Base-by-base conservation (phyloP, 2,797 vertebrate species). In the Acanthurus lineatus region DNA sequence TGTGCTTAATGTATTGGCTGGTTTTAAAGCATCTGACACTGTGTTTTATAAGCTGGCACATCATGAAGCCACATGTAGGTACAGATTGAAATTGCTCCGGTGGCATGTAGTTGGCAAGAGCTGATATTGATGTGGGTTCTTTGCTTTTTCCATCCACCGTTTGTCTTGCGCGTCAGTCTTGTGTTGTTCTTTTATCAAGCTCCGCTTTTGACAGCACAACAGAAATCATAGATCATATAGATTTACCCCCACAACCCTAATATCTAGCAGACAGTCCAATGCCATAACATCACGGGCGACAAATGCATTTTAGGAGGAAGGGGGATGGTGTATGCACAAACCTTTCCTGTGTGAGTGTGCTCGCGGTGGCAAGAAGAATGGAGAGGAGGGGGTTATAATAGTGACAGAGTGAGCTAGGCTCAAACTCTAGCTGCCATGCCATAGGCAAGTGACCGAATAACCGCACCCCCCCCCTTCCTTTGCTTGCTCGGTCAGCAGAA, bases 191-290 rank as follows among this genome's bases (percentile, higher is more conserved):
- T 91, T 90, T 91, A 91, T 92, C 89, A 89, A 90, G 88, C 86
- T 20, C 57, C 2, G 69, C 69, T 80, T 90, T 84, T 92, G 90
- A 93, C 91, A 88, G 80, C 85, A 80, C 86, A 85, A 91, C 86
- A 87, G 82, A 89, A 88, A 87, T 88, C 88, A 91, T 93, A 92
- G 90, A 92, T 93, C 93, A 90, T 87, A 83, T 72, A 89, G 91
- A 94, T 94, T 89, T 92, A 92, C 78, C 86, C 90, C 77, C 83
- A 59, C 86, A 88, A 83, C 79, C 84, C 82, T 91, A 91, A 92
- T 92, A 93, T 91, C 90, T 82, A 81, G 76, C 89, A 90, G 87
- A 90, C 89, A 91, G 82, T 85, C 90, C 90, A 85, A 86, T 88
- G 87, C 90, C 87, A 90, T 93, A 89, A 93, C 90, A 88, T 83